Evolutionary conservation across 2,113 vertebrate genomes (phyloP).

Genomic region (Pitta sordida): DNA sequence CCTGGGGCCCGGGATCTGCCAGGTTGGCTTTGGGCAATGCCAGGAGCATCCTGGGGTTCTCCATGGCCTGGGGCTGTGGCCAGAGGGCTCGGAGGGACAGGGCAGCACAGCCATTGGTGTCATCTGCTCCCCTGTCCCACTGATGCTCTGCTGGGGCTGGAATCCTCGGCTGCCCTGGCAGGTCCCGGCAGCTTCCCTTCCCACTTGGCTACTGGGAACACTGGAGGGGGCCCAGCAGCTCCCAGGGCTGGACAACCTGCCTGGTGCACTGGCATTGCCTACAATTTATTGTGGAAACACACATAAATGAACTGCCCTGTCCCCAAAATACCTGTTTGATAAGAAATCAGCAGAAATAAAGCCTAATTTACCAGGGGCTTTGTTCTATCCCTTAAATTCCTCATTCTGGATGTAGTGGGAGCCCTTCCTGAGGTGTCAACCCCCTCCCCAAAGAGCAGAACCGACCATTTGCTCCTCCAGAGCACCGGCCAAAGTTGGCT

Average conservation of each 20-base stretch:
- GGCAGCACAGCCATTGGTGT: not conserved
- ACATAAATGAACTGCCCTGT: not conserved
- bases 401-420: not conserved
- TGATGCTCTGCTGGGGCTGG: rapidly evolving
- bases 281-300: not conserved
- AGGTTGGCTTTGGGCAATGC: not conserved
- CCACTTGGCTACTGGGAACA: not conserved
- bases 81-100: not conserved
- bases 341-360: rapidly evolving
- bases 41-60: not conserved
- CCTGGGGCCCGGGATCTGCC: not conserved
- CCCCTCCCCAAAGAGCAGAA: not conserved
- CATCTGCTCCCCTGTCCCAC: not conserved
- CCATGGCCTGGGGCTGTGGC: not conserved
- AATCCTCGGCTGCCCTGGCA: not conserved
- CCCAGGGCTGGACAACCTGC: too few relatives aligned
- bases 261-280: not conserved
- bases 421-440: not conserved
- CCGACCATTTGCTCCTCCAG: not conserved
- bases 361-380: not conserved
- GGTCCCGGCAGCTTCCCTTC: rapidly evolving
- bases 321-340: not conserved
- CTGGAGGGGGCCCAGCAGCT: not conserved
- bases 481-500: not conserved
- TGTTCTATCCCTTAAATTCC: not conserved